Base-by-base conservation (phyloP, 2,113 vertebrate genomes). In the Dendropsophus ebraccatus region DNA sequence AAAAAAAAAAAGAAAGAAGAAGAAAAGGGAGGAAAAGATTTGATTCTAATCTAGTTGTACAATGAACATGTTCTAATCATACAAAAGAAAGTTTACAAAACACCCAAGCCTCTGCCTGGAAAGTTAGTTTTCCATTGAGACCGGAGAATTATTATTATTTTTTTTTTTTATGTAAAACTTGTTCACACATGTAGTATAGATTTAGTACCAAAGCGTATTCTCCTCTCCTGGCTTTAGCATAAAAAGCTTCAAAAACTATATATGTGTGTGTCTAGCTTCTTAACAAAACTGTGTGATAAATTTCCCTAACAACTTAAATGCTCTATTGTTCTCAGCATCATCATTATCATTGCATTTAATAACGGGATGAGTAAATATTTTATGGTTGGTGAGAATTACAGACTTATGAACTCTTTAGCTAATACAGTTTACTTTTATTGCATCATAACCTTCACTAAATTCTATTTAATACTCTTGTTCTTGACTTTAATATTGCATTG, bases 41-140 rank as follows among this genome's bases (percentile, higher is more conserved):
- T 84, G 70, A 84, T 84, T 76, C 75, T 62, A 84, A 84, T 84
- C 83, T 76, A 28, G 19, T n/a, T 28, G 30, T 76, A 75, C 56
- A 62, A 60, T 77, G 77, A 81, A 73, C 69, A 73, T 47, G 69
- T 45, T 75, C 69, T 32, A 74, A 74, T 84, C 35, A 58, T 84
- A 75, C 35, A 84, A 60, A 84, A 83, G 52, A 75, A 45, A 84
- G 65, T 83, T 72, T 81, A 81, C 78, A 81, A 80, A 81, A 81
- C 78, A 62, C 56, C 78, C 35, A 3, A 45, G 58, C 35, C 23
- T 45, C 58, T 45, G 54, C 77, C 25, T 12, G 28, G n/a, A 81
- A 81, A 81, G 78, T 81, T 81, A 47, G 60, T 80, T 79, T 79
- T 21, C 35, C 12, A 41, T 21, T 28, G 4, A 41, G 78, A 65